phyloP scores from a whole-genome alignment of 2,888 invertebrate genomes.

The Osmoderma eremita region DNA sequence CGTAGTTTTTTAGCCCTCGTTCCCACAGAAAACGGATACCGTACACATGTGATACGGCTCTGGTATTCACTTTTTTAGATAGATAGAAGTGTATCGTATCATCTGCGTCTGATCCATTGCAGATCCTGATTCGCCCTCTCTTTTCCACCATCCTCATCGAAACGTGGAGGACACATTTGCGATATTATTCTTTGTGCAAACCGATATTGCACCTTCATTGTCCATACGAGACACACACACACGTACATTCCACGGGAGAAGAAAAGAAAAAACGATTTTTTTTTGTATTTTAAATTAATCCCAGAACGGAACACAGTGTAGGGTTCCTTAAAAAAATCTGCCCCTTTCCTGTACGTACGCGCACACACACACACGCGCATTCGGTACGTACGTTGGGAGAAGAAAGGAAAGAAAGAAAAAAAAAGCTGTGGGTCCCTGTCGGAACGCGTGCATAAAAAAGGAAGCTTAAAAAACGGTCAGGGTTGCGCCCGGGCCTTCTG shows the following conservation, averaged over 20 bases:
- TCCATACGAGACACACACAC: conserved; percentile 53
- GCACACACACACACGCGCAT: conserved; percentile 33
- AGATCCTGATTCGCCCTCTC: conserved; percentile 7
- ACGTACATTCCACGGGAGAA: conserved; percentile 48
- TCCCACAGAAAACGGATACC: conserved; percentile 60
- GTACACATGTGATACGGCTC: conserved; percentile 58
- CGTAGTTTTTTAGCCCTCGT: conserved; percentile 56
- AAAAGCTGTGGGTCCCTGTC: conserved; percentile 45
- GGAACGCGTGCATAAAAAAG: conserved; percentile 60
- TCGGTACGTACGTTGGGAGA: conserved; percentile 14
- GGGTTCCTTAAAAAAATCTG: conserved; percentile 65
- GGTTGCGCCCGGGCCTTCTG: conserved; percentile 52
- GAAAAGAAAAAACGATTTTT: conserved; percentile 52
- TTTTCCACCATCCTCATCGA: conserved; percentile 20
- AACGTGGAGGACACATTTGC: conserved; percentile 46
- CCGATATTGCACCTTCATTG: conserved; percentile 62
- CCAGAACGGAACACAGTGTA: conserved; percentile 63
- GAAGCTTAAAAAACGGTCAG: conserved; percentile 64
- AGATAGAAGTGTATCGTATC: conserved; percentile 9
- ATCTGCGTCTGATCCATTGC: conserved; percentile 45
- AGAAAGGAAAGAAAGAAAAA: conserved; percentile 39
- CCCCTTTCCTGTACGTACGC: conserved; percentile 61
- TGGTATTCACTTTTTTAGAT: conserved; percentile 49
- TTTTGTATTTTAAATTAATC: conserved; percentile 62
- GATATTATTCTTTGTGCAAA: conserved; percentile 58